Percentiles rank a stretch among this genome's conserved stretches.
phyloP scores from a whole-genome alignment of 92 coral and sea anemone species.

The Porites rus region DNA sequence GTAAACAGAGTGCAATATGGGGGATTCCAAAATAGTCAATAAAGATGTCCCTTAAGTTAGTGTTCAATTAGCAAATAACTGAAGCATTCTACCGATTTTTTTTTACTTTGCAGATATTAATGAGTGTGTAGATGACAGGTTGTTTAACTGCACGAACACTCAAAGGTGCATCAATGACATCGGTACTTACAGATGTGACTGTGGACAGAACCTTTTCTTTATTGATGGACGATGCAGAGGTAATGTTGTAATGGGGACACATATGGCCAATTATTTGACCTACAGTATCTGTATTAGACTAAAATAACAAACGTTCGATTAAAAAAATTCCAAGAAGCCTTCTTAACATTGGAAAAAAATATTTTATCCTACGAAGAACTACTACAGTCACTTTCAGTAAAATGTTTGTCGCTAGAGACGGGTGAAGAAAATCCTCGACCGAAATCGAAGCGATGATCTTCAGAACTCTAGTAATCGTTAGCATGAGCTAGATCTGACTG shows the following conservation, averaged over 20 bases:
- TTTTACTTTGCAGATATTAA: constrained; percentile 46
- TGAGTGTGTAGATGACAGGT: constrained; percentile 18
- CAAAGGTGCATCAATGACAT: constrained; percentile 19
- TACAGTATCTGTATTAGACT: neutral
- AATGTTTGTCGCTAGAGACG: no score
- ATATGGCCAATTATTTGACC: neutral
- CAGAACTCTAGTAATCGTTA: no score
- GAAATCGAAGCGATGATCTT: no score
- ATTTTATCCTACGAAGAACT: no score
- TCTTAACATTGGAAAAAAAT: no score
- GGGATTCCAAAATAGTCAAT: neutral
- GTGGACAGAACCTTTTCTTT: constrained; percentile 22
- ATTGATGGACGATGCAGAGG: constrained; percentile 44
- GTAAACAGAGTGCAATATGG: neutral
- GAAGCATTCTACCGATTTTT: neutral
- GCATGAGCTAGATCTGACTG: no score
- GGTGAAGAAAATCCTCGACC: no score
- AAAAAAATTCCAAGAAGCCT: no score
- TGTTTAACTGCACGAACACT: constrained; percentile 14
- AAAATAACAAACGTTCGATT: neutral
- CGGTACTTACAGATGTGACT: constrained; percentile 46
- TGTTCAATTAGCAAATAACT: neutral
- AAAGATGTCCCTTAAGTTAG: neutral
- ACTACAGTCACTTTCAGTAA: no score
- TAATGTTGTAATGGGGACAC: neutral